Evolutionary conservation across 1,140 invertebrate genomes (phyloP).

Genomic region (Parasteatoda tepidariorum): DNA sequence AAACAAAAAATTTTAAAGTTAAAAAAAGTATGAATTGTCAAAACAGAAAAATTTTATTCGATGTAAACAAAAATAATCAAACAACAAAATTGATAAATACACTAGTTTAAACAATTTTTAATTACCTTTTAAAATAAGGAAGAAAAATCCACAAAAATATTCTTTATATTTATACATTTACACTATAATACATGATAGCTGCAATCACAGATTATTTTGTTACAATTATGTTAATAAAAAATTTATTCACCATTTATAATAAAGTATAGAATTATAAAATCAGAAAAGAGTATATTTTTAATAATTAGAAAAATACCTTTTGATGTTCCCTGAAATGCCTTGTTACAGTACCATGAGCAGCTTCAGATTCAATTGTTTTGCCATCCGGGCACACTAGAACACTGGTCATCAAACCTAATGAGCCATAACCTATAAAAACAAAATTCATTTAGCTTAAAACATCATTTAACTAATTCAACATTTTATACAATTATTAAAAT

Average conservation of each 20-base stretch:
- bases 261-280: background rate
- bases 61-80: too few species aligned
- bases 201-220: background rate
- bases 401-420: slow-evolving; percentile 91
- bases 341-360: slow-evolving; percentile 92
- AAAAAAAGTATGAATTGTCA: too few species aligned
- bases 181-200: background rate
- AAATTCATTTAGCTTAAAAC: background rate
- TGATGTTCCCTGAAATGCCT: slow-evolving; percentile 87
- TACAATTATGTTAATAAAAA: background rate
- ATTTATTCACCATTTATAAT: background rate
- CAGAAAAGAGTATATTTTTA: background rate
- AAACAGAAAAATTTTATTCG: too few species aligned
- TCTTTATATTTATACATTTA: background rate
- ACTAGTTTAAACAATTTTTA: too few species aligned
- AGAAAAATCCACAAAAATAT: too few species aligned
- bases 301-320: slow-evolving; percentile 71
- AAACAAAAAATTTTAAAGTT: too few species aligned
- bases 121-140: too few species aligned
- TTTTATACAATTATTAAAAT: background rate
- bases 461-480: background rate
- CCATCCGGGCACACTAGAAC: slow-evolving; percentile 92
- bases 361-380: slow-evolving; percentile 90
- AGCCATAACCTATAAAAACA: slow-evolving; percentile 71
- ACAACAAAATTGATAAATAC: too few species aligned